phyloP scores from a whole-genome alignment of 2,888 invertebrate species.

The Caenorhabditis wallacei region DNA sequence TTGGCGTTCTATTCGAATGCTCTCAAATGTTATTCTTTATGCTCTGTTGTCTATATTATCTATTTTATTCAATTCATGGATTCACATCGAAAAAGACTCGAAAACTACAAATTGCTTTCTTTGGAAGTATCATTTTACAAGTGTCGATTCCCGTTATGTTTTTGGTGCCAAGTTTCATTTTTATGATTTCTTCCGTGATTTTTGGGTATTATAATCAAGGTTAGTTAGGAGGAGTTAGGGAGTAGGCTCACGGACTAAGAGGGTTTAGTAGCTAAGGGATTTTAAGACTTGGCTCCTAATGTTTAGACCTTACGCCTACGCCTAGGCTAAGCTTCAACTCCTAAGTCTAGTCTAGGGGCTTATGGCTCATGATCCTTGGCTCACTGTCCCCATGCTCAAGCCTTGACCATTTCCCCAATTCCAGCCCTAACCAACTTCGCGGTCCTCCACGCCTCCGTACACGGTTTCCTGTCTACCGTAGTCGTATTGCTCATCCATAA shows the following conservation, averaged over 20 bases:
- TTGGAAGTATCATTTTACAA: conserved; percentile 43
- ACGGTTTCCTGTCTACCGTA: conserved; percentile 40
- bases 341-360: too few species aligned
- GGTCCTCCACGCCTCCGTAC: conserved; percentile 39
- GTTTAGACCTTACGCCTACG: too few species aligned
- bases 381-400: too few species aligned
- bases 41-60: conserved; percentile 41
- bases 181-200: conserved; percentile 34
- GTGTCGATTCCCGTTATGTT: conserved; percentile 42
- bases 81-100: conserved; percentile 54
- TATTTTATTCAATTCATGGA: conserved; percentile 35
- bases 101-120: conserved; percentile 45
- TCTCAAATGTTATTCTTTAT: conserved; percentile 42
- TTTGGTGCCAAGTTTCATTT: conserved; percentile 29
- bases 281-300: too few species aligned
- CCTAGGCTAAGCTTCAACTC: too few species aligned
- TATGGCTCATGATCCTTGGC: too few species aligned
- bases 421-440: conserved; percentile 48
- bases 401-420: too few species aligned
- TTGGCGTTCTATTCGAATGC: conserved; percentile 29
- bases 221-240: neutral
- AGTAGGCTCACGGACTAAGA: too few species aligned
- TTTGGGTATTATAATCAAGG: conserved; percentile 51
- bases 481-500: conserved; percentile 47
- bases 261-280: too few species aligned